Evolutionary conservation across 2,113 vertebrate genomes (phyloP).

Genomic region (Plestiodon gilberti): DNA sequence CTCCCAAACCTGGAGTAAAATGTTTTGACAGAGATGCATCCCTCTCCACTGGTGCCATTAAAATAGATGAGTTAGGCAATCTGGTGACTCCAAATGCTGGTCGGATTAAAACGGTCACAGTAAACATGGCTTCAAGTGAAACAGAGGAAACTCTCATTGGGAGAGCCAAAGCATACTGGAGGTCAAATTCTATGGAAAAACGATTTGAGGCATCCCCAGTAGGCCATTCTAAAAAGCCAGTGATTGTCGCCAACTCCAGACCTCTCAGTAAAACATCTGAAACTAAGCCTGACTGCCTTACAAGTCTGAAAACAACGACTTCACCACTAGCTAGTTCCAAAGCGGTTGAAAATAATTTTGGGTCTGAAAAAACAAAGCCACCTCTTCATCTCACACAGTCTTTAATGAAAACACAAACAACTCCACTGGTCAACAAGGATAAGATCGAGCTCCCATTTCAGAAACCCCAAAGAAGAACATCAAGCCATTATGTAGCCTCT

Average conservation of each 20-base stretch:
- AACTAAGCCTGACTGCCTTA: conserved; percentile 31
- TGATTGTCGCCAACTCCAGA: conserved; percentile 32
- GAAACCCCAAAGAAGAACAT: conserved; percentile 87
- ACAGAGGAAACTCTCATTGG: conserved; percentile 70
- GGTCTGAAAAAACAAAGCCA: conserved; percentile 38
- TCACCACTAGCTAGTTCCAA: conserved; percentile 28
- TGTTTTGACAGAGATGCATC: conserved; percentile 71
- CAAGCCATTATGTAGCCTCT: conserved; percentile 93
- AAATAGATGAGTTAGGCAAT: conserved; percentile 94
- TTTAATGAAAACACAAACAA: conserved; percentile 46
- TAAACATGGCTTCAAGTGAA: conserved; percentile 47
- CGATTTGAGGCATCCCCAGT: conserved; percentile 57
- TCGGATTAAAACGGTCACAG: conserved; percentile 47
- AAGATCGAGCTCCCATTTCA: conserved; percentile 80
- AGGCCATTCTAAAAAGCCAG: conserved; percentile 45
- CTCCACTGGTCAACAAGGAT: conserved; percentile 40
- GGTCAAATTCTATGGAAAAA: conserved; percentile 72
- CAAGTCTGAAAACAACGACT: conserved; percentile 19
- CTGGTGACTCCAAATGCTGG: conserved; percentile 74
- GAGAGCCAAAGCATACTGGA: conserved; percentile 88
- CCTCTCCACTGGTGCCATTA: conserved; percentile 83
- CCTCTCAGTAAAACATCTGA: conserved; percentile 45
- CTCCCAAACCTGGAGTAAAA: conserved; percentile 81
- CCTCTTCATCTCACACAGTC: neutral
- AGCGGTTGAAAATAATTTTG: conserved; percentile 15